Conservation (phyloP, 2,888 invertebrate species). For the Himalopsyche kuldschensis region DNA sequence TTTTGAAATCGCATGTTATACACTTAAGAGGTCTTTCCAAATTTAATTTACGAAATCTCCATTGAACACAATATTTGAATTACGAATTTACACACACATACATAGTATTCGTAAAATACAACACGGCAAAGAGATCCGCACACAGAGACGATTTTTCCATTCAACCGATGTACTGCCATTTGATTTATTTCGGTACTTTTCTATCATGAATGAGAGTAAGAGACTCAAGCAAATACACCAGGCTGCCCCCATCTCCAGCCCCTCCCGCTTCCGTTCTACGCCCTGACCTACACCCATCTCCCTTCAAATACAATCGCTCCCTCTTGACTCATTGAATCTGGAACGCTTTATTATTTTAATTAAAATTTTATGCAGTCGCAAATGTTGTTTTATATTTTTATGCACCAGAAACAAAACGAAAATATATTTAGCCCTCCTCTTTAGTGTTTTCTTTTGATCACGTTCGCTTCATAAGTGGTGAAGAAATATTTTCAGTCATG, state of each 20-base stretch:
- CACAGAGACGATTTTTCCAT: background rate
- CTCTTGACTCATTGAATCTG: background rate
- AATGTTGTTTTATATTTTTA: too few species aligned
- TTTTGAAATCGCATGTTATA: background rate
- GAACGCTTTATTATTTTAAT: background rate
- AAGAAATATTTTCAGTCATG: too few species aligned
- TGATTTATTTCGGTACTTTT: background rate
- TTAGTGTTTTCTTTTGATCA: too few species aligned
- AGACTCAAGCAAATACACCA: background rate
- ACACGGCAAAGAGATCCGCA: background rate
- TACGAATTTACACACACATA: background rate
- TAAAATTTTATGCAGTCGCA: too few species aligned
- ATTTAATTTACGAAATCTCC: background rate
- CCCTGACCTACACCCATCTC: background rate
- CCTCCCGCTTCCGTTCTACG: background rate
- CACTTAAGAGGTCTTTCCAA: background rate
- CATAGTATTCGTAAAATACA: background rate
- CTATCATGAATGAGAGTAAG: background rate
- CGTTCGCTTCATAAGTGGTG: too few species aligned
- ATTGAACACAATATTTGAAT: background rate
- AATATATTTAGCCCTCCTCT: too few species aligned
- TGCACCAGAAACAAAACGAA: too few species aligned
- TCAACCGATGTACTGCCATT: background rate
- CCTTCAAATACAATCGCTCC: background rate
- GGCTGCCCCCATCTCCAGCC: background rate